Evolutionary conservation across 2,113 vertebrate genomes (phyloP).

Genomic region (Malurus melanocephalus): DNA sequence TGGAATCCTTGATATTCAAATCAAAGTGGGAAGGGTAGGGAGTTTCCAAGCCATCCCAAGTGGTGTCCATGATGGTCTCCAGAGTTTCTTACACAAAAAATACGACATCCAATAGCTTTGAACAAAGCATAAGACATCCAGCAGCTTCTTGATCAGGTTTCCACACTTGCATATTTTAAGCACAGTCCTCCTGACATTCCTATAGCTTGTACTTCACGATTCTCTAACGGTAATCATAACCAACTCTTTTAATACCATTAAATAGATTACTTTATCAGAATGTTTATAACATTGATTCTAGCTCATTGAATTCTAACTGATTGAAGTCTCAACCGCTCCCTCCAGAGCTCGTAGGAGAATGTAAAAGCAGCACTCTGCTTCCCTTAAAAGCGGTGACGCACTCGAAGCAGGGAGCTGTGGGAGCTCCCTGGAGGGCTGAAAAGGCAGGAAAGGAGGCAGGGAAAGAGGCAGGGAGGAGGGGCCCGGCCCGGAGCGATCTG

Average conservation of each 20-base stretch:
- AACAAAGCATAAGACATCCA: neutral
- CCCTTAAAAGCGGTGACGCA: fast-evolving
- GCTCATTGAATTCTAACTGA: no score
- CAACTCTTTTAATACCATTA: neutral
- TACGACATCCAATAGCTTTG: neutral
- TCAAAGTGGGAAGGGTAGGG: neutral
- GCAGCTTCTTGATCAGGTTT: neutral
- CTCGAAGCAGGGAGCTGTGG: neutral
- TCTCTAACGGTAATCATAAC: neutral
- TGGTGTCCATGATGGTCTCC: neutral
- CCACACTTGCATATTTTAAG: neutral
- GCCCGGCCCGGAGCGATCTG: neutral
- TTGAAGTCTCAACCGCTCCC: neutral
- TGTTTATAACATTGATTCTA: neutral
- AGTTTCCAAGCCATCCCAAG: neutral
- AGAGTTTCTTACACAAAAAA: neutral
- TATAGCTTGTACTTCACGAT: neutral
- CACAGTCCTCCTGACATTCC: neutral
- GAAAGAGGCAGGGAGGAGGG: neutral
- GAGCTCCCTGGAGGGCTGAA: fast-evolving
- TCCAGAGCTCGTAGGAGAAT: fast-evolving
- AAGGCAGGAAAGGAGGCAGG: neutral
- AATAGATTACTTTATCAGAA: neutral
- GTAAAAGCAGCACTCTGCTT: neutral
- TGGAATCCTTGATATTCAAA: neutral